Evolutionary conservation across 2,888 invertebrate genomes (phyloP), one percentile per base, ranked within the genome.

Genomic region (Ormyrus pomaceus): DNA sequence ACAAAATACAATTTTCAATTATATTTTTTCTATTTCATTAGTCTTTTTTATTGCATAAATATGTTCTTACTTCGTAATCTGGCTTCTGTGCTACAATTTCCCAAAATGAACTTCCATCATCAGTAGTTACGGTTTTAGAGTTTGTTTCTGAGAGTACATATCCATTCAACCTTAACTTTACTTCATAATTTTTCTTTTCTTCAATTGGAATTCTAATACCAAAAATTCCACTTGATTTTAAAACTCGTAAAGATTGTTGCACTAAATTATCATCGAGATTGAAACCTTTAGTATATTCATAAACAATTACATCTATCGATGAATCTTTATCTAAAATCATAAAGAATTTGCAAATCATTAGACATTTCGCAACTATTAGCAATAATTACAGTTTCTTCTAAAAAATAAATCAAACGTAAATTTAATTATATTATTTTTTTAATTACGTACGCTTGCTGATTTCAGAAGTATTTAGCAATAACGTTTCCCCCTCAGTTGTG

Each of bases 181-280:
- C 92, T 19, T 81, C 89, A 87, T 58, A 89, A 84, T 48, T 51
- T 77, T 73, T 2, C 80, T 78, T 51, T 82, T 83, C 13, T 88
- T 83, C 86, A 9, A 91, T 87, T 68, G 90, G 88, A 84, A 94
- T 92, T 81, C 92, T 91, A 45, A 94, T 83, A 72, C 94, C 87
- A 6, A 95, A 83, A 85, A 90, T 92, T 10, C 95, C 95, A 80
- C 91, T 92, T 0, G 95, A 94, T 87, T 94, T 94, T 6, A 95
- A 91, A 19, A 94, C 87, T 85, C 93, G 93, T 34, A 95, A 88
- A 19, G 93, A 89, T 83, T 94, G 92, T 45, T 92, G 92, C 72
- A 95, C 89, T 19, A 94, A 80, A 19, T 89, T 87, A 75, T 87
- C 82, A 81, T 89, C 86, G 90, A 93, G 86, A 81, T 89, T 83